These are phyloP conservation scores for Bos indicus DNA, from an alignment of 2,113 vertebrate species.

Conservation along the genomic window DNA sequence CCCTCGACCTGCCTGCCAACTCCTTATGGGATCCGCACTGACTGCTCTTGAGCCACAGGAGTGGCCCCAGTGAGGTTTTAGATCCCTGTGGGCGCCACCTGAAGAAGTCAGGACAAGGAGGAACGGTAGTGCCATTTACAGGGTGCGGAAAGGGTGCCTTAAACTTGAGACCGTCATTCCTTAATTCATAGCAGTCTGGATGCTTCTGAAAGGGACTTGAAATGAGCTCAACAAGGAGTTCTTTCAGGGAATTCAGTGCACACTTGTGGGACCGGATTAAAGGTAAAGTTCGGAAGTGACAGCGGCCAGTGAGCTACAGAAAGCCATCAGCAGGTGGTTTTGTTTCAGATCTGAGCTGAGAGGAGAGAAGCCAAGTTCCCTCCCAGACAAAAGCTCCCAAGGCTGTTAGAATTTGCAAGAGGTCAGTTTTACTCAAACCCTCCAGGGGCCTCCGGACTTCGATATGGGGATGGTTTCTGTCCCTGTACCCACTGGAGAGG, in stretches of 20 bases:
- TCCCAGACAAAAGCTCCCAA: background rate
- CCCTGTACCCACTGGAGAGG: accelerated
- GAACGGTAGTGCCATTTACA: accelerated
- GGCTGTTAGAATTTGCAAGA: background rate
- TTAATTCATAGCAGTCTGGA: accelerated
- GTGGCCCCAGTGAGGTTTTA: accelerated
- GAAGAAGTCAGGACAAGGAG: accelerated
- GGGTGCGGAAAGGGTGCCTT: accelerated
- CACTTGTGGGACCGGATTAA: accelerated
- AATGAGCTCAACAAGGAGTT: accelerated
- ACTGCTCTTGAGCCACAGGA: background rate
- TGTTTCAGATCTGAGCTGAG: background rate
- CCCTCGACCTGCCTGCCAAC: accelerated
- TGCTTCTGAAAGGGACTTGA: background rate
- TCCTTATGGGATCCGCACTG: accelerated
- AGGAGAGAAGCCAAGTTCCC: background rate
- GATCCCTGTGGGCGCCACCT: accelerated
- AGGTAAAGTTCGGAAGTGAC: background rate
- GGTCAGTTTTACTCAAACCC: background rate
- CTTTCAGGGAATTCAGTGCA: background rate
- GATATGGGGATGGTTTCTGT: background rate
- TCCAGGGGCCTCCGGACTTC: background rate
- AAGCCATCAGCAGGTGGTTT: accelerated
- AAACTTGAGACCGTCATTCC: accelerated
- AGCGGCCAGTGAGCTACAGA: accelerated